phyloP scores from a whole-genome alignment of 2,888 invertebrate species.

The Crematogaster levior region DNA sequence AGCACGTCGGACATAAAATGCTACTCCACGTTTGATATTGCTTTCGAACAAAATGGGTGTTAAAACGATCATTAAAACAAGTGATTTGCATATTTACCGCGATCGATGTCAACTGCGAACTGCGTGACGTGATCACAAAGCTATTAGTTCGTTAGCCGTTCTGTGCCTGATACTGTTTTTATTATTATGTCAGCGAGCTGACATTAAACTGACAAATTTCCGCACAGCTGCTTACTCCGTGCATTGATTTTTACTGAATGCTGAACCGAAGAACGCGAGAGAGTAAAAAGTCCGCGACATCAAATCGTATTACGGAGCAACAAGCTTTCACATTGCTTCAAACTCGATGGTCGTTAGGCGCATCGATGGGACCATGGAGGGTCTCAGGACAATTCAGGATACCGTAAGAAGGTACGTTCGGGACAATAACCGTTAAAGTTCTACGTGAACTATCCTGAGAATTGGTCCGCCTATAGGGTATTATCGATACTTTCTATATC shows the following conservation, averaged over 20 bases:
- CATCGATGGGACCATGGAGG: constrained; percentile 12
- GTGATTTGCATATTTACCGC: not conserved
- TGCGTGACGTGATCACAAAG: not conserved
- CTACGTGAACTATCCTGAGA: constrained; percentile 68
- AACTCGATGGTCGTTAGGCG: constrained; percentile 41
- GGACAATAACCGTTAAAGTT: constrained; percentile 74
- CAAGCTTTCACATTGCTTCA: constrained; percentile 35
- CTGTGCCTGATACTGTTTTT: not conserved
- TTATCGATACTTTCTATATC: constrained; percentile 22
- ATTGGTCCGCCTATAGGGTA: constrained; percentile 42
- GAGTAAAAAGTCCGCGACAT: constrained; percentile 3
- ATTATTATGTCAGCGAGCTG: not conserved
- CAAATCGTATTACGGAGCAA: constrained; percentile 28
- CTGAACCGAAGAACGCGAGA: not conserved
- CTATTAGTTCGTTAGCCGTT: not conserved
- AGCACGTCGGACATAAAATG: not conserved
- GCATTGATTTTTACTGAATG: not conserved
- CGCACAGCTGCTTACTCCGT: not conserved
- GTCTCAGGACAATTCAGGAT: constrained; percentile 17
- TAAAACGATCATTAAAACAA: not conserved
- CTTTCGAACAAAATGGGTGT: not conserved
- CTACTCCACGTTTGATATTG: not conserved
- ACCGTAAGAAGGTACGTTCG: constrained; percentile 26
- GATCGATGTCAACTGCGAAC: constrained; percentile 14
- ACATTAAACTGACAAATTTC: not conserved